phyloP scores from a whole-genome alignment of 2,888 invertebrate genomes.

The Chouioia cunea region DNA sequence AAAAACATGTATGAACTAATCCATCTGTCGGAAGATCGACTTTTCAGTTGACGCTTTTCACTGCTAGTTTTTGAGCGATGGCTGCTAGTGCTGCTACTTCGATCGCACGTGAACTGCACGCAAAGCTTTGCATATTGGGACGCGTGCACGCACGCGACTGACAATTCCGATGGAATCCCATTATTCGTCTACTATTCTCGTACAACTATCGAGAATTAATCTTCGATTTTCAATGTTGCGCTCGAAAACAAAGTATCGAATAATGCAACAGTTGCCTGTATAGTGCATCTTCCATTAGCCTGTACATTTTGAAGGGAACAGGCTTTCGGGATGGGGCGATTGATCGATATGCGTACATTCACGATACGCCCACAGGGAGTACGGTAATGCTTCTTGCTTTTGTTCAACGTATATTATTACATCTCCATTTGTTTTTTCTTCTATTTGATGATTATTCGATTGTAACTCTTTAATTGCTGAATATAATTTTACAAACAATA shows the following conservation, averaged over 20 bases:
- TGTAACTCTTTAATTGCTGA: conserved; percentile 1
- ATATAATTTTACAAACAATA: too few relatives aligned
- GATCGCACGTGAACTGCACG: not conserved
- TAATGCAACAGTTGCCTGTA: not conserved
- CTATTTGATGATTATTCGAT: too few relatives aligned
- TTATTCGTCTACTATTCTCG: not conserved
- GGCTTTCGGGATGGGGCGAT: not conserved
- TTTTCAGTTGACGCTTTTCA: too few relatives aligned
- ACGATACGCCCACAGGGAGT: not conserved
- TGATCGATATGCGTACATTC: conserved; percentile 15
- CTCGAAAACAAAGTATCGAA: conserved; percentile 3
- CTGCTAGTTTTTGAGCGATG: too few relatives aligned
- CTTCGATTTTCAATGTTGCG: not conserved
- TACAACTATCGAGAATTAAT: conserved; percentile 32
- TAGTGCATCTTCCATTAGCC: conserved; percentile 24
- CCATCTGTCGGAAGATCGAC: too few relatives aligned
- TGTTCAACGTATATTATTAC: not conserved
- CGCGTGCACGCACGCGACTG: conserved; percentile 3
- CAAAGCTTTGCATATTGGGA: conserved; percentile 32
- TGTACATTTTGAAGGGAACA: conserved; percentile 19
- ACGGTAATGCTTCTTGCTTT: too few relatives aligned
- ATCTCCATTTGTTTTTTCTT: not conserved
- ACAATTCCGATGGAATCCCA: conserved; percentile 22
- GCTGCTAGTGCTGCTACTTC: not conserved
- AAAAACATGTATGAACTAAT: too few relatives aligned